Evolutionary conservation across 2,113 vertebrate species (phyloP), one percentile per base, ranked within the genome.

Genomic region (Pseudorhombus dupliciocellatus): DNA sequence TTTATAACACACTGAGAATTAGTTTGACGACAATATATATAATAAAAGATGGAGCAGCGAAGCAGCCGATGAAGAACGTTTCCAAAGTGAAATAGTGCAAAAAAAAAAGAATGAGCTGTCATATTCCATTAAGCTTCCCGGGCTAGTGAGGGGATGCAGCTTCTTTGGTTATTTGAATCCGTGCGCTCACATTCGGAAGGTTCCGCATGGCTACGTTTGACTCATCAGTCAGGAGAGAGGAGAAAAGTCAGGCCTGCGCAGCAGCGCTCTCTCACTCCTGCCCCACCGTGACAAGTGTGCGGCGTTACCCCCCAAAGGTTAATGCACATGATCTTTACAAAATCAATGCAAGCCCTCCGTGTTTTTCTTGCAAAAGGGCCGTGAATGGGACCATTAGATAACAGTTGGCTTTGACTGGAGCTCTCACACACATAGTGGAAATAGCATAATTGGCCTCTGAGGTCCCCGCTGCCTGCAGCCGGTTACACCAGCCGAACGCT

Each of bases 181-280:
- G 30, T 79, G 68, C 55, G 71, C 70, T 70, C 34, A 57, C 69
- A 31, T 59, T 75, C 34, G 11, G 0, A 42, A 80, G 40, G 62
- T 83, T 84, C 65, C 70, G 70, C 80, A 61, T 77, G 70, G 83
- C 80, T 78, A 54, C 61, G 28, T 82, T 79, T 80, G 77, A 87
- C 80, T 81, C 59, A 78, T 87, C 79, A 81, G 50, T 83, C 60
- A 55, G 42, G 40, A 81, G 72, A 72, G 65, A 70, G 55, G 58
- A 73, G 66, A 70, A 55, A 83, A 52, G 34, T 71, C 66, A 48
- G 40, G 40, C 31, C n/a, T 26, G 50, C 9, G 11, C 52, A 24
- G 62, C 31, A 51, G 58, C 56, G 48, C 61, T 78, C 60, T 85
- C 52, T 70, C 57, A 48, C 26, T 4, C 53, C n/a, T 7, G 25